phyloP scores from a whole-genome alignment of 2,888 invertebrate species.

The Tenodera sinensis region DNA sequence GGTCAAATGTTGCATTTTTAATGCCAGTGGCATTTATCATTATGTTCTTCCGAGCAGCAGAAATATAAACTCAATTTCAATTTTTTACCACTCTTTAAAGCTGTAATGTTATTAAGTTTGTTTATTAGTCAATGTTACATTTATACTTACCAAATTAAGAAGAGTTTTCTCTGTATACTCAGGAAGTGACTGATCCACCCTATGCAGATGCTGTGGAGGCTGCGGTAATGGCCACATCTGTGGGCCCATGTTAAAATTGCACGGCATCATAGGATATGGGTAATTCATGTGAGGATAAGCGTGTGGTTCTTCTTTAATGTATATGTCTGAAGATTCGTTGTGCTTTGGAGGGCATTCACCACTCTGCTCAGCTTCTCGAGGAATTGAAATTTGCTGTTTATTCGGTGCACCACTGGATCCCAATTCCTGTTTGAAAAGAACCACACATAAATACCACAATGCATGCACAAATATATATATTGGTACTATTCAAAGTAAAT shows the following conservation, averaged over 20 bases:
- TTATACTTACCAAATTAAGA: not conserved
- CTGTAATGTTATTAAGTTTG: too few relatives aligned
- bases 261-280: not conserved
- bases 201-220: not conserved
- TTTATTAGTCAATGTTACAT: not conserved
- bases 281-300: not conserved
- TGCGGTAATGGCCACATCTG: slow-evolving; percentile 1
- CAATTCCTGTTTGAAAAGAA: not conserved
- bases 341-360: not conserved
- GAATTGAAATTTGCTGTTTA: not conserved
- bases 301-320: slow-evolving; percentile 8
- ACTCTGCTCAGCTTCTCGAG: not conserved
- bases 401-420: not conserved
- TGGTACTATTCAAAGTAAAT: too few relatives aligned
- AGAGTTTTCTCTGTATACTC: not conserved
- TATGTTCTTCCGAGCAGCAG: too few relatives aligned
- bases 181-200: not conserved
- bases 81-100: too few relatives aligned
- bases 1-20: too few relatives aligned
- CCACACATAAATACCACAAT: too few relatives aligned
- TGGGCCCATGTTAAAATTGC: not conserved
- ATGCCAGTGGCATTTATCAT: too few relatives aligned
- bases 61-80: too few relatives aligned
- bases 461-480: too few relatives aligned
- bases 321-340: not conserved